Percentiles rank a stretch among this genome's conserved stretches.
Conservation (phyloP, 2,113 vertebrate genomes). For the Lathamus discolor region DNA sequence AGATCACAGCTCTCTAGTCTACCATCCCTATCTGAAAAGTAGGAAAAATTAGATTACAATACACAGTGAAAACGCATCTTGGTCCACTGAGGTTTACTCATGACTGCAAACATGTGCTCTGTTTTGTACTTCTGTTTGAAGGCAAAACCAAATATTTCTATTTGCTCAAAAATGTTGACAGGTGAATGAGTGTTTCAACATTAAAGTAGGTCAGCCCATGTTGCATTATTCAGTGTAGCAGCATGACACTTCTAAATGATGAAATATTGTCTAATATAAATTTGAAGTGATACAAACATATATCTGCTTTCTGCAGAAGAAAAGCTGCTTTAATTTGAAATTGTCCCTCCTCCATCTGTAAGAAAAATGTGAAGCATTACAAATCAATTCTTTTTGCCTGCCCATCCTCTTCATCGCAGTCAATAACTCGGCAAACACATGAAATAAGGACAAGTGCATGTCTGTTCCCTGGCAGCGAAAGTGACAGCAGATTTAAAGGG, state of each 20-base stretch:
- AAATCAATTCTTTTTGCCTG: conserved; percentile 6
- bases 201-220: neutral
- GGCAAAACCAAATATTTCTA: conserved; percentile 26
- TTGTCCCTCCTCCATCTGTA: neutral
- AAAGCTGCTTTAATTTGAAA: conserved; percentile 8
- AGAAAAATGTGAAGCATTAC: neutral
- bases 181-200: conserved; percentile 8
- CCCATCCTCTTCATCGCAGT: neutral
- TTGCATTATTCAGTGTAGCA: conserved; percentile 36
- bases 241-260: neutral
- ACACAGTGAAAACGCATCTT: neutral
- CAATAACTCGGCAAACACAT: neutral
- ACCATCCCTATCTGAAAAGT: neutral
- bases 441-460: neutral
- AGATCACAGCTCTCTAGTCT: neutral
- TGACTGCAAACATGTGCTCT: neutral
- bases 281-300: neutral
- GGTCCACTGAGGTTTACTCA: neutral
- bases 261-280: neutral
- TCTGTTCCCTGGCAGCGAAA: neutral
- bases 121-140: neutral
- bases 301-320: neutral
- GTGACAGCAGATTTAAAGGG: neutral
- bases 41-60: neutral
- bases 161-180: conserved; percentile 15